Conservation (phyloP, 2,888 invertebrate species). For the Chrysomela aeneicollis region DNA sequence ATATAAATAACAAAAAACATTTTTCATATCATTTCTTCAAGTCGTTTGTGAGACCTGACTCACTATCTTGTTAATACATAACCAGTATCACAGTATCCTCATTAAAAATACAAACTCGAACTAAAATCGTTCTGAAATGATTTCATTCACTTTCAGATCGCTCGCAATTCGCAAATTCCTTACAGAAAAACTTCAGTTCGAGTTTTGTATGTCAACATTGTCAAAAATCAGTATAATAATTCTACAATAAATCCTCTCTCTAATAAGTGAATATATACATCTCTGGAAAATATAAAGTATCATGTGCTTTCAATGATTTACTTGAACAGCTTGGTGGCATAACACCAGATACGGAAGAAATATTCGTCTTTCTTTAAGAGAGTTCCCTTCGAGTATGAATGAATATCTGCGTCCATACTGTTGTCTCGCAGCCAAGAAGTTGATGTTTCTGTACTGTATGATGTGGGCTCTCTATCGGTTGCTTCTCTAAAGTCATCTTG, state of each 20-base stretch:
- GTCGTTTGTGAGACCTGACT: constrained; percentile 38
- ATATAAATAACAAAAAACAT: constrained; percentile 26
- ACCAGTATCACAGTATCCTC: constrained; percentile 53
- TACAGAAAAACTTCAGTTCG: constrained; percentile 33
- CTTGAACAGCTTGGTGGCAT: constrained; percentile 84
- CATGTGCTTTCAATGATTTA: constrained; percentile 56
- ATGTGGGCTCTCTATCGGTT: constrained; percentile 76
- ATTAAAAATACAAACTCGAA: constrained; percentile 32
- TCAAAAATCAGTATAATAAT: constrained; percentile 39
- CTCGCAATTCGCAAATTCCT: constrained; percentile 47
- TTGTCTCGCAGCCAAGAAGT: constrained; percentile 93
- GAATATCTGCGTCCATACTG: constrained; percentile 93
- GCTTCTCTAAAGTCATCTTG: constrained; percentile 73
- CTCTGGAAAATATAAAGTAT: constrained; percentile 33
- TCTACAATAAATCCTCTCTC: constrained; percentile 39
- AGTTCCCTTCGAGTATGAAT: constrained; percentile 87
- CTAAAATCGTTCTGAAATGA: constrained; percentile 36
- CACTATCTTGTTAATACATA: constrained; percentile 35
- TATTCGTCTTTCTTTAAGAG: constrained; percentile 89
- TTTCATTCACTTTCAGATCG: constrained; percentile 27
- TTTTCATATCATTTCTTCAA: constrained; percentile 27
- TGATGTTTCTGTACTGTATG: constrained; percentile 91
- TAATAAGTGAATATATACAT: constrained; percentile 49
- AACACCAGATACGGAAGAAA: constrained; percentile 94
- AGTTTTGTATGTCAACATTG: constrained; percentile 29